Base-by-base conservation (phyloP, 1,140 invertebrate species). In the Saccostrea cuccullata region DNA sequence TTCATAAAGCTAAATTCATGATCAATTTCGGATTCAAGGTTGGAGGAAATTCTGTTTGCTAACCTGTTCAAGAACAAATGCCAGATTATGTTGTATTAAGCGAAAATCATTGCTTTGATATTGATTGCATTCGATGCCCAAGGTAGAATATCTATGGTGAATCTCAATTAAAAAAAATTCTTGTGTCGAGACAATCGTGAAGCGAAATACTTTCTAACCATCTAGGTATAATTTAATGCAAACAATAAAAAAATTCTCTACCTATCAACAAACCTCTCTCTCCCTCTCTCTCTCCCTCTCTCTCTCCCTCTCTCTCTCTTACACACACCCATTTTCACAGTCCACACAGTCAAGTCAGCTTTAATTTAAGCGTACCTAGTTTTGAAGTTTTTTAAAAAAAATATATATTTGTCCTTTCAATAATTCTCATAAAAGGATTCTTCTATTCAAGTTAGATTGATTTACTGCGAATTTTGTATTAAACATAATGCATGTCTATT, bases 91-190 rank as follows among this genome's bases (percentile, higher is more conserved):
- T 26, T 23, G 23, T 17, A 77, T 77, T 77, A 15, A 77, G 70
- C 23, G 26, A 77, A 77, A 77, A 77, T 77, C 70, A 77, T 77
- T 77, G 70, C 70, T 30, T 40, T 77, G 11, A 77, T 77, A 77
- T 77, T 9, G 26, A 77, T 77, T 77, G 70, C 30, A 77, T 30
- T 30, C 70, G 11, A 36, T 15, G 70, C 70, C 30, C 70, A 3
- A 17, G 30, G 70, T 36, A 9, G 70, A 77, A 77, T 30, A 30
- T 30, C 26, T 36, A 77, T 77, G 23, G 13, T 77, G 23, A 47
- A 47, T 77, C 70, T 30, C 30, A 15, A 77, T 77, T 26, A 64
- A 64, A 64, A 64, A 20, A 64, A 47, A 47, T 64, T 64, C 17
- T n/a, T 64, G 58, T 64, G 58, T n/a, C 5, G 20, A 64, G n/a